Evolutionary conservation across 2,797 vertebrate species (phyloP).

Genomic region (Monodelphis domestica): DNA sequence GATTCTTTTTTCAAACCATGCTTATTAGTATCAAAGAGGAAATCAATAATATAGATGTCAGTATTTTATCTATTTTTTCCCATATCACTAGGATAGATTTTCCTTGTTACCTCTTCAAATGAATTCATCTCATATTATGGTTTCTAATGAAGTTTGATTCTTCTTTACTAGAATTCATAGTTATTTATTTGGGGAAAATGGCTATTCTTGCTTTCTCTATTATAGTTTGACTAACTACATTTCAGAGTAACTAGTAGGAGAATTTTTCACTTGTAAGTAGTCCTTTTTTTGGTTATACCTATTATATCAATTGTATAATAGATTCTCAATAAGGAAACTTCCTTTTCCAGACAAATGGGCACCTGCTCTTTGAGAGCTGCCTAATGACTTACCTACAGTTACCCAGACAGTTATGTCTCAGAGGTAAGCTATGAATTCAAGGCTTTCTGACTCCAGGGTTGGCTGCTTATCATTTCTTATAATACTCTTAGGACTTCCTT

Average conservation of each 20-base stretch:
- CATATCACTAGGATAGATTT: background rate
- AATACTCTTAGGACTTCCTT: background rate
- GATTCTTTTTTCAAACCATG: background rate
- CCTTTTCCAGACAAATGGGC: background rate
- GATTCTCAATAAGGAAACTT: background rate
- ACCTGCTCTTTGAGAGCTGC: background rate
- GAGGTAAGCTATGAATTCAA: background rate
- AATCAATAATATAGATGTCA: constrained; percentile 32
- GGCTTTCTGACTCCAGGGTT: background rate
- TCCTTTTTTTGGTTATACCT: background rate
- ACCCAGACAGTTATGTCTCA: background rate
- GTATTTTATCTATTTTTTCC: constrained; percentile 35
- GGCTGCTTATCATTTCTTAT: background rate
- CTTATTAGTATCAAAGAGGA: constrained; percentile 20
- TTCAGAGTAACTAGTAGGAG: background rate
- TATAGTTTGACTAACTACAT: background rate
- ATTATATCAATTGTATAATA: background rate
- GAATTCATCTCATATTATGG: constrained; percentile 18
- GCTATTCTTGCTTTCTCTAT: background rate
- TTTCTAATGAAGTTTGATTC: background rate
- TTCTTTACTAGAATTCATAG: background rate
- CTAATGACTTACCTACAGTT: background rate
- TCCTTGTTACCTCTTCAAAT: background rate
- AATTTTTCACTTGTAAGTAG: background rate
- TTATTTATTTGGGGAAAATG: background rate